Evolutionary conservation across 2,113 vertebrate species (phyloP), one percentile per base, ranked within the genome.

Genomic region (Naja naja): DNA sequence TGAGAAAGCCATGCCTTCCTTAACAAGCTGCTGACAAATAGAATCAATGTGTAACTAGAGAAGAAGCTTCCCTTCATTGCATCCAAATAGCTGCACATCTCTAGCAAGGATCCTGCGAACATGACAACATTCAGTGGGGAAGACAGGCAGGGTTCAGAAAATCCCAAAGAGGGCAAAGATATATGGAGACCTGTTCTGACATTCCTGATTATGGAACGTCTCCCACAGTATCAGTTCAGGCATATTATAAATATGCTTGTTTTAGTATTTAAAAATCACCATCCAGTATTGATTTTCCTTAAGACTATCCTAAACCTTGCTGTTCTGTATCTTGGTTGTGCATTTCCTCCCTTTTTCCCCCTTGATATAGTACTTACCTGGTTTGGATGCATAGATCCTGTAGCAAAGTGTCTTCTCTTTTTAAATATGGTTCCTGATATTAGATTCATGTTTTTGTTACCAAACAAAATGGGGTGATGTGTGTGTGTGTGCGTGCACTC

Each of bases 361-460:
- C 8, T 87, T 94, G 30, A 25, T 4, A 1, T 27, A 6, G 10
- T n/a, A 86, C 53, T 16, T 53, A 14, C 23, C 88, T 25, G 88
- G 39, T 34, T 89, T 52, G 25, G 25, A 23, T 34, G 39, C 39
- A 54, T 64, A 39, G 58, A 4, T 81, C 43, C 43, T 92, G 52
- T 90, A 2, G 52, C n/a, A 85, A 56, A 74, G 20, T 56, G 91
- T 91, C 47, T 39, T 91, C 91, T 89, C 91, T 89, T 10, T 27
- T 74, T 27, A 92, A 27, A 89, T 23, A 22, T 54, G 47, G 45
- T 52, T 55, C 9, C 16, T 25, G 53, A 56, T 88, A 95, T 92
- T 89, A 92, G 90, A 95, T 94, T 52, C 43, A n/a, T 14, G 27
- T 16, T 49, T 45, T 91, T 20, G 89, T 94, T 91, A 85, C 95